Conservation (phyloP, 2,888 invertebrate species). For the Clunio marinus region DNA sequence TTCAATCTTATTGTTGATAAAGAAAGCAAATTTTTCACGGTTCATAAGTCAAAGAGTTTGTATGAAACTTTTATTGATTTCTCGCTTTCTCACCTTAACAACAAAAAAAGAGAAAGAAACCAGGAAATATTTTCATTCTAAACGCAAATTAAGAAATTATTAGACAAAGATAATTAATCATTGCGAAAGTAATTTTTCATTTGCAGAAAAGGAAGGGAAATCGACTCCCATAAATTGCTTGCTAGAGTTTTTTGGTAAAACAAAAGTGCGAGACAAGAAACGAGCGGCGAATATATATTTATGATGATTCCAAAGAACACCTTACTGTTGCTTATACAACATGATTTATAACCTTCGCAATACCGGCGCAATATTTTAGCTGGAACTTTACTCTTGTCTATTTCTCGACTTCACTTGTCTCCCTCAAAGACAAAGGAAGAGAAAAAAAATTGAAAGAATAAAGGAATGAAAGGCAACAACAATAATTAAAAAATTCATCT, state of each 20-base stretch:
- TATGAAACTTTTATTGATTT: no score
- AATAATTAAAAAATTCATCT: neutral
- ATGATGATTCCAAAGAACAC: slow-evolving; percentile 23
- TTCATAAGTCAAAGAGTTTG: no score
- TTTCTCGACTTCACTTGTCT: neutral
- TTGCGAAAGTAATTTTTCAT: slow-evolving; percentile 25
- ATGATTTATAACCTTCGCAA: slow-evolving; percentile 31
- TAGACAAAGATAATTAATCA: slow-evolving; percentile 19
- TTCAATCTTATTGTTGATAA: no score
- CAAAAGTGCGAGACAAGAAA: neutral
- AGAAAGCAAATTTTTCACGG: no score
- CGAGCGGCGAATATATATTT: neutral
- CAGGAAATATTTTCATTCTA: neutral
- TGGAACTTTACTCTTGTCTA: neutral
- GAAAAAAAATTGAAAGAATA: neutral
- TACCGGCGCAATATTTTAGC: slow-evolving; percentile 17
- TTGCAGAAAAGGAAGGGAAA: neutral
- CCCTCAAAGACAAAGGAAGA: neutral
- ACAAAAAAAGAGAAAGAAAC: no score
- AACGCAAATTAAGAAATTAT: slow-evolving; percentile 34
- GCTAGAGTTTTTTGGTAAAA: neutral
- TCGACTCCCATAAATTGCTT: neutral
- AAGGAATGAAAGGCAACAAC: neutral
- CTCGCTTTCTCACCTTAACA: no score
- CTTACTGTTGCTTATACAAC: slow-evolving; percentile 1